Base-by-base conservation (phyloP, 2,888 invertebrate genomes). In the Seira ritae region DNA sequence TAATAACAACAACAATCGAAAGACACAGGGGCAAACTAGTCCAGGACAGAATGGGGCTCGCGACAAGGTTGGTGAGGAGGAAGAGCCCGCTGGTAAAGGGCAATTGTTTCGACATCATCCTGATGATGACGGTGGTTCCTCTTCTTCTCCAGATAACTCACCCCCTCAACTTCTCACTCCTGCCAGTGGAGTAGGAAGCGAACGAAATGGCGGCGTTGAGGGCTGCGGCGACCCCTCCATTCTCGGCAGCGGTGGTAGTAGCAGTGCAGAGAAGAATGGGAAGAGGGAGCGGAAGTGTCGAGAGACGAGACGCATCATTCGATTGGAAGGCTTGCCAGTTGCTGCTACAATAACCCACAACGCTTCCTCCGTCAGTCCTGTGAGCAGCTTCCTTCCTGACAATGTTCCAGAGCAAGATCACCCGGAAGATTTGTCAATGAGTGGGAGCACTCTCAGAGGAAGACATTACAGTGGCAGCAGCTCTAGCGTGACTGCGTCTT, bases 391-490 rank as follows among this genome's bases (percentile, higher is more conserved):
- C 74, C 71, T 81, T 17, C 73, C 80, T 19, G 71, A 23, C n/a
- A 69, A 31, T 6, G 90, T 93, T 69, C 96, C 96, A 19, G 96
- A 95, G 91, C 97, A 97, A 92, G 97, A 97, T 1, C 97, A 97
- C 91, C 97, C 97, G 6, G 97, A 97, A 90, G 97, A 97, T 90
- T 92, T 97, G 86, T 96, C 96, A 77, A 94, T 96, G 74, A 71
- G 72, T 60, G 78, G 75, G 1, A 50, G 76, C 10, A 50, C 24
- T 12, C 79, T 74, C 12, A 78, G 86, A 60, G 73, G 69, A 70
- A 77, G 86, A 19, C 68, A 87, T 46, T 89, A 84, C 67, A 87
- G 86, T 31, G 87, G 88, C 15, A 88, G 88, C 79, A 87, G 88
- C 66, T 87, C 87, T 60, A 88, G 87, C 68, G 85, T 86, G 20